Base-by-base conservation (phyloP, 2,888 invertebrate genomes). In the Petrolisthes cinctipes region DNA sequence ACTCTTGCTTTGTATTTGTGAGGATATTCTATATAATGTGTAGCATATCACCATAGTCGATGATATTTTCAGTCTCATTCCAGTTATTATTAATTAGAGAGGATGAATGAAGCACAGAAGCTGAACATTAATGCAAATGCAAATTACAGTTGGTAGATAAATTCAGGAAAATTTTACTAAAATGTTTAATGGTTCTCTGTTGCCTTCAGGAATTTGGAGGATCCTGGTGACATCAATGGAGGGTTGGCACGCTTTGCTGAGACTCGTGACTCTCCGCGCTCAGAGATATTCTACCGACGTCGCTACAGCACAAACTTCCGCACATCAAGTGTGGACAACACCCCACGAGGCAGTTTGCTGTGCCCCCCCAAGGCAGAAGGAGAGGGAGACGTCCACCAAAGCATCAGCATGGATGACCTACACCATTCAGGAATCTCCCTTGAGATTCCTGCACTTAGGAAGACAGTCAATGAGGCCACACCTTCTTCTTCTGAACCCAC, bases 391-490 rank as follows among this genome's bases (percentile, higher is more conserved):
- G 78, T 89, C 14, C 89, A 82, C 20, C 85, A 89, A 17, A 89
- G 89, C 81, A 75, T 86, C 80, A 90, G 90, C 75, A 73, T 90
- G 20, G 90, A 90, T 23, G 82, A 89, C 9, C 73, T 90, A 5
- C 88, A 83, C 20, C 85, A 85, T 53, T 68, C 84, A 37, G 86
- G 78, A 53, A 54, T 89, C n/a, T 79, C 85, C 23, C 73, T 88
- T 9, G 87, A 88, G 23, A 84, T 88, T 9, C 87, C 87, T 0
- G 71, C 73, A 53, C 61, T 81, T 5, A 83, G 57, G 51, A 79
- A 20, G 20, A 81, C 75, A 53, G 78, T 75, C 37, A 57, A 61
- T 17, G 85, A 78, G 6, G 79, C 86, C 37, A 82, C 86, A 5
- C 90, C 89, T 4, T 86, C 85, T 14, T 87, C 85, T 5, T 88